Percentiles rank a stretch among this genome's conserved stretches.
Conservation (phyloP, 2,888 invertebrate species). For the Caenorhabditis sp. region DNA sequence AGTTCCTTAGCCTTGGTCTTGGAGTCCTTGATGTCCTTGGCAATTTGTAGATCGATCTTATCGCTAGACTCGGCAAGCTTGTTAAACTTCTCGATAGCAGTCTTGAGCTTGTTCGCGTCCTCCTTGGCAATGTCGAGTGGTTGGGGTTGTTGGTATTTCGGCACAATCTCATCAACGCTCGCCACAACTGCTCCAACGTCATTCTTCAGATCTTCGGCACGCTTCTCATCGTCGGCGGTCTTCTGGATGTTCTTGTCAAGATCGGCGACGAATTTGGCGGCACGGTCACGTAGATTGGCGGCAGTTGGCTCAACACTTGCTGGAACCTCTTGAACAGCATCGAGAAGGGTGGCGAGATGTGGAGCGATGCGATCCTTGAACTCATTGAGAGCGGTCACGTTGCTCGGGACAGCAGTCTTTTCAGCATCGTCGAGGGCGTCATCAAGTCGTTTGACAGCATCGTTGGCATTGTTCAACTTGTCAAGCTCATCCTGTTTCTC, state of each 20-base stretch:
- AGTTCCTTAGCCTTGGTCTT: conserved; percentile 57
- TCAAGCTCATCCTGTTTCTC: conserved; percentile 52
- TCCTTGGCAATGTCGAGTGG: conserved; percentile 41
- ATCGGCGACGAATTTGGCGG: conserved; percentile 40
- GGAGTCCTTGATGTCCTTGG: conserved; percentile 55
- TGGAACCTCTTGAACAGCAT: conserved; percentile 37
- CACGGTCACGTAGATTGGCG: conserved; percentile 26
- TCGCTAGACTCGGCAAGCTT: conserved; percentile 25
- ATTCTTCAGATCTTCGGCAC: conserved; percentile 45
- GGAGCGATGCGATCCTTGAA: conserved; percentile 43
- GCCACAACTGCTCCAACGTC: conserved; percentile 25
- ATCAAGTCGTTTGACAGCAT: conserved; percentile 51
- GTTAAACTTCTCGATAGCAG: conserved; percentile 24
- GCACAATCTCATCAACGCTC: conserved; percentile 18
- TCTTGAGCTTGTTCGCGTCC: conserved; percentile 26
- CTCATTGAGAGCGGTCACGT: conserved; percentile 37
- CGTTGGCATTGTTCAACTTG: conserved; percentile 45
- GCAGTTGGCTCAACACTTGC: conserved; percentile 24
- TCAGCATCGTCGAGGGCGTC: conserved; percentile 56
- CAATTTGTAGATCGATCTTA: conserved; percentile 51
- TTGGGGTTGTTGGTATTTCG: conserved; percentile 34
- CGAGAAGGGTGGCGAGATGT: conserved; percentile 38
- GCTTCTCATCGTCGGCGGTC: conserved; percentile 24
- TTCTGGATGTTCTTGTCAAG: conserved; percentile 34
- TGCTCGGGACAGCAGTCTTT: conserved; percentile 32